phyloP scores from a whole-genome alignment of 1,140 invertebrate species.

The Paralvinella palmiformis region DNA sequence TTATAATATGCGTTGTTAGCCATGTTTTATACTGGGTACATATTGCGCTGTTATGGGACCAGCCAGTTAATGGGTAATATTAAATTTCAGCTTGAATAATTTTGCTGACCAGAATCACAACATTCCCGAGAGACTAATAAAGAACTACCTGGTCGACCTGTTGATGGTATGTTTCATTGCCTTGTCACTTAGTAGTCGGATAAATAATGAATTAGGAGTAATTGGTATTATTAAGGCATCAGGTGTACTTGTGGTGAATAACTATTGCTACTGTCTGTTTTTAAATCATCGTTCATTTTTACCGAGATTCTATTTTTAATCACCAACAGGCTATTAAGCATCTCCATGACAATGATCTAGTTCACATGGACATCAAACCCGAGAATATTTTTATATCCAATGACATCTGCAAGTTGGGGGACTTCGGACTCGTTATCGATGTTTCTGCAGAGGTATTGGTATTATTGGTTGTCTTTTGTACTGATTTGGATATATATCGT shows the following conservation, averaged over 20 bases:
- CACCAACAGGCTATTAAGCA: slow-evolving; percentile 58
- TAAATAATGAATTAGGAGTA: too few relatives aligned
- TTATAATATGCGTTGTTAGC: too few relatives aligned
- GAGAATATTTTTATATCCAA: slow-evolving; percentile 65
- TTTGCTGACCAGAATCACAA: slow-evolving; percentile 51
- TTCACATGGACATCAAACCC: slow-evolving; percentile 72
- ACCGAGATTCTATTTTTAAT: too few relatives aligned
- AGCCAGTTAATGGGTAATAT: too few relatives aligned
- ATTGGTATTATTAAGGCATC: too few relatives aligned
- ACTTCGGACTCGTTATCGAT: slow-evolving; percentile 69
- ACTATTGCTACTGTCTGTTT: too few relatives aligned
- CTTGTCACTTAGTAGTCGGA: slow-evolving; percentile 1
- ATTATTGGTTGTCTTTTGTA: neutral
- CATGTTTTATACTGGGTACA: too few relatives aligned
- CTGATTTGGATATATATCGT: neutral
- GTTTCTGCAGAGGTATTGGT: too few relatives aligned
- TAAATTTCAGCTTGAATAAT: slow-evolving; percentile 47
- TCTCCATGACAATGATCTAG: slow-evolving; percentile 61
- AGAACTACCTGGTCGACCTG: slow-evolving; percentile 56
- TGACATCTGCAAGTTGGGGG: slow-evolving; percentile 65
- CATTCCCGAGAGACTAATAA: slow-evolving; percentile 52
- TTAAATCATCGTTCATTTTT: too few relatives aligned
- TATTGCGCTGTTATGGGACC: too few relatives aligned
- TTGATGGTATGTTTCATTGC: slow-evolving; percentile 43
- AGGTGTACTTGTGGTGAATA: too few relatives aligned